Evolutionary conservation across 2,113 vertebrate species (phyloP), one percentile per base, ranked within the genome.

Genomic region (Todiramphus chloris): DNA sequence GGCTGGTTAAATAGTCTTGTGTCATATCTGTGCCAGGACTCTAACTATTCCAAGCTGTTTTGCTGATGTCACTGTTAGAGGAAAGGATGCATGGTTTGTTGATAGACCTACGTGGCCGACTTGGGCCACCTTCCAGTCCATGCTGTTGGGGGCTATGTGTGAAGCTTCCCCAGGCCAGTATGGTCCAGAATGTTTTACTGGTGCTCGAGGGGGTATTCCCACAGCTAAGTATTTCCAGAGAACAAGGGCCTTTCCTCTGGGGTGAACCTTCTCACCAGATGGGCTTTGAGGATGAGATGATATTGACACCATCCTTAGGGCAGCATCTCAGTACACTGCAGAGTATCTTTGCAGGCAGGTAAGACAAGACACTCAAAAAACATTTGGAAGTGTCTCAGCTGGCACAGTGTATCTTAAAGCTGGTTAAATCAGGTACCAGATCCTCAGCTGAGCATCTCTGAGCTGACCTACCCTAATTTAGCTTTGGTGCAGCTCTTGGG

Each of bases 261-360:
- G 5, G 5, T 58, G 7, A n/a, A 28, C 2, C 14, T 81, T 79
- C 20, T 85, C 24, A 24, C 19, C 28, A 77, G 31, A 13, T 1
- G 4, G 25, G 31, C 41, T 75, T 73, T 69, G 70, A 16, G 41
- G 28, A n/a, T 50, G 33, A 73, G 19, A 23, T 0, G 1, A 56
- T 27, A 41, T 35, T 3, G 16, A n/a, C 16, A n/a, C 16, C 0
- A 0, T 39, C 33, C 11, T 2, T 23, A n/a, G 55, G 16, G 39
- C 79, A 83, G 50, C 43, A 63, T 7, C 16, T 77, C 51, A 19
- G 7, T 16, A 4, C 16, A 16, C 33, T 80, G 31, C 50, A 43
- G 21, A 66, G 20, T n/a, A 14, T 50, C 37, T 75, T 51, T 72
- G 59, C 30, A 64, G 60, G 8, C 0, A 9, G 28, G 50, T 23